Percentiles rank a stretch among this genome's conserved stretches.
These are phyloP conservation scores for Dynastes tityus DNA, from an alignment of 2,888 invertebrate species.

Conservation along the genomic window DNA sequence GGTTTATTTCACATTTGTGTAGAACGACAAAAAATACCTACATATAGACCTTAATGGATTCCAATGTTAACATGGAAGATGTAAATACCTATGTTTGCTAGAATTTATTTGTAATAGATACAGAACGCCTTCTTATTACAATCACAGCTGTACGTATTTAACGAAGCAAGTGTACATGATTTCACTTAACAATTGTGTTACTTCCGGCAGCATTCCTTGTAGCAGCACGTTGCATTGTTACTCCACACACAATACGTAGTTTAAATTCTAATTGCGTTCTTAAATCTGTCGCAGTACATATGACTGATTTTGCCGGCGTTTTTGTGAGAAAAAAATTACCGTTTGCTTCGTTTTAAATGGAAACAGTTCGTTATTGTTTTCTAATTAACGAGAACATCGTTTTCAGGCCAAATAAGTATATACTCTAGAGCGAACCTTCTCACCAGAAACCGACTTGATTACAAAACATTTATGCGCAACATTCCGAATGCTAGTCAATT, in stretches of 20 bases:
- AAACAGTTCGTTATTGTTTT: constrained; percentile 39
- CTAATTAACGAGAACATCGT: not conserved
- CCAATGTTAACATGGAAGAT: too few species aligned
- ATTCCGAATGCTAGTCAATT: not conserved
- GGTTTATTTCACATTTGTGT: too few species aligned
- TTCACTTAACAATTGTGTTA: constrained; percentile 45
- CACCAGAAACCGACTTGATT: not conserved
- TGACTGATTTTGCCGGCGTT: constrained; percentile 30
- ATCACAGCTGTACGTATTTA: constrained; percentile 32
- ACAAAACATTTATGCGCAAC: not conserved
- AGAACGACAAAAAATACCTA: too few species aligned
- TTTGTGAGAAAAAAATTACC: not conserved
- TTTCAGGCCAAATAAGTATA: not conserved
- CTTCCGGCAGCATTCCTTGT: constrained; percentile 44
- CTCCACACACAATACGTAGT: constrained; percentile 42
- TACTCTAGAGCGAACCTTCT: not conserved
- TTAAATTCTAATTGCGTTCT: constrained; percentile 43
- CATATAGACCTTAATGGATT: too few species aligned
- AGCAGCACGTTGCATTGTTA: constrained; percentile 39
- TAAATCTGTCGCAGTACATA: constrained; percentile 37
- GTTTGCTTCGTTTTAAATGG: constrained; percentile 21
- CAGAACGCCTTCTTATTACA: constrained; percentile 20
- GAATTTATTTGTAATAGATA: constrained; percentile 17
- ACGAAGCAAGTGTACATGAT: constrained; percentile 41
- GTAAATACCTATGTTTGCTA: not conserved